Conservation (phyloP, 2,113 vertebrate species). For the Cygnus buccinator region DNA sequence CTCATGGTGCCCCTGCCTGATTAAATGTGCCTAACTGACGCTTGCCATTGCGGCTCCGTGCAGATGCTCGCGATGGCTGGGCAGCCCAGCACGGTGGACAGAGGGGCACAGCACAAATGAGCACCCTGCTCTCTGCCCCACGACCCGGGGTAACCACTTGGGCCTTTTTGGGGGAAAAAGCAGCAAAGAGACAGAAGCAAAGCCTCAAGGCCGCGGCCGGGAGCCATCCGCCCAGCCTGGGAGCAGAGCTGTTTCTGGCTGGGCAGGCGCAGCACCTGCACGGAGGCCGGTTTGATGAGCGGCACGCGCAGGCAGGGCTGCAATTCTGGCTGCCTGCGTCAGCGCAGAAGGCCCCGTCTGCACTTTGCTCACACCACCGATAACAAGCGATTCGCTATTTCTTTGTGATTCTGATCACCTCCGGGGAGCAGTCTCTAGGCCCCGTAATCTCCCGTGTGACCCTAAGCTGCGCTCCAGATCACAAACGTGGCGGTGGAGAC, state of each 20-base stretch:
- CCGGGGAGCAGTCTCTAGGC: neutral
- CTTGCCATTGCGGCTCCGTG: neutral
- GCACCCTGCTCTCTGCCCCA: neutral
- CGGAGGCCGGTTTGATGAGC: neutral
- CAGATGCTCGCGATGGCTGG: fast-evolving
- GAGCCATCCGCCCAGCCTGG: neutral
- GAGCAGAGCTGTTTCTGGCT: neutral
- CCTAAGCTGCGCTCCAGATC: neutral
- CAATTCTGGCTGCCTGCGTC: neutral
- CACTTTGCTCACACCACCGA: neutral
- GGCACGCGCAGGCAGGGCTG: neutral
- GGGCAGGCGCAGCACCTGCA: neutral
- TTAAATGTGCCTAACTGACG: neutral
- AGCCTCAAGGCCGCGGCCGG: neutral
- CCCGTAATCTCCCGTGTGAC: neutral
- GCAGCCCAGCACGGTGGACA: fast-evolving
- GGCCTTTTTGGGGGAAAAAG: neutral
- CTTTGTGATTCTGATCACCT: neutral
- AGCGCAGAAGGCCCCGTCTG: neutral
- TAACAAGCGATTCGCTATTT: fast-evolving
- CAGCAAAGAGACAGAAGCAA: neutral
- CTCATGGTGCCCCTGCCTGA: neutral
- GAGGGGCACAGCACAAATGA: neutral
- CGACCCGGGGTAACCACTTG: neutral
- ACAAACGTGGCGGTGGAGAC: fast-evolving